Evolutionary conservation across 1,140 invertebrate genomes (phyloP).

Genomic region (Andrena cerasifolii): DNA sequence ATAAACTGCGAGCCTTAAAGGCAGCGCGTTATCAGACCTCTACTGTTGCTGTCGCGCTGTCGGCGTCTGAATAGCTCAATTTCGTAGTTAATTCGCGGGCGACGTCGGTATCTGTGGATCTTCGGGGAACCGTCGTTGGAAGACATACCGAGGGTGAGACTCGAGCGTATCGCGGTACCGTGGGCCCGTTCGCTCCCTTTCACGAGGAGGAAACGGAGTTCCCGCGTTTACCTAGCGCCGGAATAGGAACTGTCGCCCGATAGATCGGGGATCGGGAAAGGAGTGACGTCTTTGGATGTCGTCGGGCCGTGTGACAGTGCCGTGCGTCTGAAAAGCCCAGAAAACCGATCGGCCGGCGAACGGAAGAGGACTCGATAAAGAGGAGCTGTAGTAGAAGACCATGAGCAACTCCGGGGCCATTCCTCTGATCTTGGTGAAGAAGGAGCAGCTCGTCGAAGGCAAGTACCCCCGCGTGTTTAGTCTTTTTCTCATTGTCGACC

Average conservation of each 20-base stretch:
- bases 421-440: conserved; percentile 75
- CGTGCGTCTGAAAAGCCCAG: conserved; percentile 13
- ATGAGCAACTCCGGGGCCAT: conserved; percentile 78
- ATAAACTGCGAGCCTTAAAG: too few relatives aligned
- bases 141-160: too few relatives aligned
- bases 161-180: too few relatives aligned
- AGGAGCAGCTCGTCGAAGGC: conserved; percentile 76
- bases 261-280: conserved; percentile 37
- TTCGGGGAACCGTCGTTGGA: too few relatives aligned
- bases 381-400: conserved; percentile 2
- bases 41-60: too few relatives aligned
- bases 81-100: too few relatives aligned
- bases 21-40: not conserved
- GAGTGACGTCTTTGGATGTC: conserved; percentile 45
- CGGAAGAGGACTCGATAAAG: conserved; percentile 35
- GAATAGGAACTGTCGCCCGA: conserved; percentile 47
- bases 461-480: conserved; percentile 64
- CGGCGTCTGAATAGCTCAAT: too few relatives aligned
- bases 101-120: too few relatives aligned
- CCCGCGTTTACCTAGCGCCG: not conserved
- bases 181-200: too few relatives aligned
- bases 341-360: conserved; percentile 9
- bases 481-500: conserved; percentile 15
- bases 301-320: conserved; percentile 8
- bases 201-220: too few relatives aligned